phyloP scores from a whole-genome alignment of 64 coral and sea anemone species.

The Platygyra sinensis region DNA sequence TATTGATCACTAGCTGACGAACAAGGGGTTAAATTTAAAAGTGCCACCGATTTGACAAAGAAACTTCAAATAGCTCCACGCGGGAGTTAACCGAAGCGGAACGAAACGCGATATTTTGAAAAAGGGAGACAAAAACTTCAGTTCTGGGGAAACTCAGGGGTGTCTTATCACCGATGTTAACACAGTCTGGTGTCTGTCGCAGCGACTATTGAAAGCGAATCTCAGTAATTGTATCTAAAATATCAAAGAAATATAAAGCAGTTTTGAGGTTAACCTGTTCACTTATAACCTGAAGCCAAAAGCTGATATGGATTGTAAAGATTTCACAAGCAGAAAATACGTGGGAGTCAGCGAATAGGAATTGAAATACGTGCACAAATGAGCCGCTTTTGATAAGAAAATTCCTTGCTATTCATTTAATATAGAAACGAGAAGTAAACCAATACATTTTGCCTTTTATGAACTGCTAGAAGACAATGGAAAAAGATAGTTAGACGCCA shows the following conservation, averaged over 20 bases:
- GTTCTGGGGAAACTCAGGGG: background rate
- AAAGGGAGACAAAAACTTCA: background rate
- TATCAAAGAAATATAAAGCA: background rate
- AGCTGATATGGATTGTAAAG: background rate
- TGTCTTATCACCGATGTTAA: background rate
- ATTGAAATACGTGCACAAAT: background rate
- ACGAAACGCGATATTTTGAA: background rate
- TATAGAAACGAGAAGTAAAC: no score
- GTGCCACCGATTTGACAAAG: no score
- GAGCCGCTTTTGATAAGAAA: no score
- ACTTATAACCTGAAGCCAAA: background rate
- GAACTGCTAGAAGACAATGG: no score
- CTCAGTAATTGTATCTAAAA: background rate
- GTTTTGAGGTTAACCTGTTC: background rate
- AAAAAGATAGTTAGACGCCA: no score
- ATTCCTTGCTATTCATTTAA: no score
- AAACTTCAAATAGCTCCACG: no score
- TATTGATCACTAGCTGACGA: no score
- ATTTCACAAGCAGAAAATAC: background rate
- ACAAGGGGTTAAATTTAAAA: no score
- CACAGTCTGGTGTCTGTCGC: background rate
- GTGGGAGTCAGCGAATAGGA: background rate
- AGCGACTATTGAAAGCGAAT: constrained; percentile 1
- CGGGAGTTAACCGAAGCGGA: no score
- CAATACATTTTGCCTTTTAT: no score